These are phyloP conservation scores for Adoxophyes honmai DNA, from an alignment of 1,140 invertebrate genomes.

Conservation along the genomic window DNA sequence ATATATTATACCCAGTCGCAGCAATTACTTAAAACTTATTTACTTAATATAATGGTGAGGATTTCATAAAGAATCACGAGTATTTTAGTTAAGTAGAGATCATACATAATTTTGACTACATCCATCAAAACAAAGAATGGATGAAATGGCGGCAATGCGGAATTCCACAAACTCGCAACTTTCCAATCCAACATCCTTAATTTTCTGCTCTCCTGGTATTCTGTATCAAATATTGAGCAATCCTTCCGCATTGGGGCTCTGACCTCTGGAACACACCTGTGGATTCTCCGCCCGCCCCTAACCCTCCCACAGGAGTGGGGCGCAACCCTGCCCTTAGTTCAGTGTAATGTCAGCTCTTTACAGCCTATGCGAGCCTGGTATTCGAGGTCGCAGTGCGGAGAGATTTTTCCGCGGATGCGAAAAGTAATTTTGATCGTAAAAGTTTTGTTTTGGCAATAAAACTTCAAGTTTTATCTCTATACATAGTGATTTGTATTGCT, in stretches of 20 bases:
- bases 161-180: too few relatives aligned
- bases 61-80: too few relatives aligned
- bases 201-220: not conserved
- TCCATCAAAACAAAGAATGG: too few relatives aligned
- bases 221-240: conserved; percentile 5
- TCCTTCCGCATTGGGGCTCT: conserved; percentile 12
- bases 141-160: too few relatives aligned
- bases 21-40: too few relatives aligned
- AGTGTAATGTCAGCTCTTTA: not conserved
- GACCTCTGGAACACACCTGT: conserved; percentile 15
- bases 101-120: too few relatives aligned
- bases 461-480: too few relatives aligned
- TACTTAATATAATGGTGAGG: too few relatives aligned
- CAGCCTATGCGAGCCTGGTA: conserved; percentile 5
- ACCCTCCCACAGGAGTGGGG: not conserved
- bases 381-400: conserved; percentile 8
- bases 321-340: not conserved
- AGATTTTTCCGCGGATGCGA: conserved; percentile 11
- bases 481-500: too few relatives aligned
- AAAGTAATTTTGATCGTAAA: not conserved
- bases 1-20: too few relatives aligned
- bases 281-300: not conserved
- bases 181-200: not conserved
- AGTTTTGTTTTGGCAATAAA: too few relatives aligned
- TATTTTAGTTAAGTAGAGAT: too few relatives aligned